phyloP scores from a whole-genome alignment of 2,797 vertebrate genomes.

The Leucoraja ocellata region DNA sequence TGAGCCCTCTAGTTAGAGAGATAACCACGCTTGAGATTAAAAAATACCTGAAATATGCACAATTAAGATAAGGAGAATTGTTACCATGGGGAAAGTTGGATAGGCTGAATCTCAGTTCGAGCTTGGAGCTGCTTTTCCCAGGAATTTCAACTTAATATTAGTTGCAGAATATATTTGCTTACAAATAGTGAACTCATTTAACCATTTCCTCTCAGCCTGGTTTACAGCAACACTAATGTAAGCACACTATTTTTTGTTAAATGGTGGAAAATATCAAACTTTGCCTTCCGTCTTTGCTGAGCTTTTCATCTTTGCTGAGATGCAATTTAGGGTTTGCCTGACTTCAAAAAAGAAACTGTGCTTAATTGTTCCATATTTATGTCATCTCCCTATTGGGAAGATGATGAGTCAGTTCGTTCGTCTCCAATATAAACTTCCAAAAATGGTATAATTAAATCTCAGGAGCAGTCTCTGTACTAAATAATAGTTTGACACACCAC shows the following conservation, averaged over 20 bases:
- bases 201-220: not conserved
- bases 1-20: not conserved
- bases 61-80: not conserved
- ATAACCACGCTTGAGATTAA: not conserved
- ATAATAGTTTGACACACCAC: not conserved
- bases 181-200: not conserved
- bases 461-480: not conserved
- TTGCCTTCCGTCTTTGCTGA: not conserved
- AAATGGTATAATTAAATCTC: not conserved
- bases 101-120: not conserved
- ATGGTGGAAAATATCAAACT: not conserved
- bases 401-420: not conserved
- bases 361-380: not conserved
- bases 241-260: not conserved
- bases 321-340: too few species aligned
- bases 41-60: not conserved
- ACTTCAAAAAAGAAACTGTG: not conserved
- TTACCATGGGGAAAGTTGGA: not conserved
- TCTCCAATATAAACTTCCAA: not conserved
- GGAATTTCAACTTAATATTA: not conserved
- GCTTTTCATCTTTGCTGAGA: too few species aligned
- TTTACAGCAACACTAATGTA: not conserved
- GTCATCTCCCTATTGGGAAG: not conserved
- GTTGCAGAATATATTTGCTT: not conserved
- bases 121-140: not conserved